Evolutionary conservation across 2,113 vertebrate genomes (phyloP).

Genomic region (Entelurus aequoreus): DNA sequence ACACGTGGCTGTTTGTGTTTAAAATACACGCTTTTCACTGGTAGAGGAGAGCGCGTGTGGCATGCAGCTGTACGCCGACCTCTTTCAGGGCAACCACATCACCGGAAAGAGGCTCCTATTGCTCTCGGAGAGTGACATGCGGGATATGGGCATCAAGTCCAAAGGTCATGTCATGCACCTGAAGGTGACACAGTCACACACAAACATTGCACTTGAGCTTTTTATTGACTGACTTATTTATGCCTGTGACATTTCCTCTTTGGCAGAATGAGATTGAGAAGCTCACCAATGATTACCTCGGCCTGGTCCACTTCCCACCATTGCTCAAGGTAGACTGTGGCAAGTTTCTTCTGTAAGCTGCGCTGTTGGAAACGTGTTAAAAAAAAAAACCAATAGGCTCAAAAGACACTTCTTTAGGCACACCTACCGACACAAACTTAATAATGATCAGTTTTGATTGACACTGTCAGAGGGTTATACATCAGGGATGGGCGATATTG

Average conservation of each 20-base stretch:
- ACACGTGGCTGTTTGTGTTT: not conserved
- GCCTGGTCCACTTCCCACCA: slow-evolving; percentile 91
- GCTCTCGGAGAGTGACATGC: slow-evolving; percentile 86
- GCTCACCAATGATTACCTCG: slow-evolving; percentile 89
- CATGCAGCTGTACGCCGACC: slow-evolving; percentile 83
- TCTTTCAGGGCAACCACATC: slow-evolving; percentile 95
- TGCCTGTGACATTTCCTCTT: slow-evolving; percentile 28
- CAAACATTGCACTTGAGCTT: not conserved
- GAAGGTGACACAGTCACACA: slow-evolving; percentile 68
- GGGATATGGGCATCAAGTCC: slow-evolving; percentile 91
- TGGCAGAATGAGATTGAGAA: slow-evolving; percentile 90
- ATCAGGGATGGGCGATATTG: too few relatives aligned
- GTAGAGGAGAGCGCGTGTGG: slow-evolving; percentile 76
- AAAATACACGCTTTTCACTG: not conserved
- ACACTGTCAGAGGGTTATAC: too few relatives aligned
- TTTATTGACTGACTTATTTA: slow-evolving; percentile 6
- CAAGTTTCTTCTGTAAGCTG: not conserved
- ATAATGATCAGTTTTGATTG: too few relatives aligned
- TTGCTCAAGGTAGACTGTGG: slow-evolving; percentile 81
- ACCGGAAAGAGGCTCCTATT: slow-evolving; percentile 88
- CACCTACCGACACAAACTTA: too few relatives aligned
- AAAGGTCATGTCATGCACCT: slow-evolving; percentile 96
- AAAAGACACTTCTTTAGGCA: too few relatives aligned
- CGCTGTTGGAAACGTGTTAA: too few relatives aligned
- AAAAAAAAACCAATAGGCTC: too few relatives aligned